A percentile compares a stretch with the other conserved stretches of the same genome.
Conservation (phyloP, 2,888 invertebrate genomes). For the Pollenia griseotomentosa region DNA sequence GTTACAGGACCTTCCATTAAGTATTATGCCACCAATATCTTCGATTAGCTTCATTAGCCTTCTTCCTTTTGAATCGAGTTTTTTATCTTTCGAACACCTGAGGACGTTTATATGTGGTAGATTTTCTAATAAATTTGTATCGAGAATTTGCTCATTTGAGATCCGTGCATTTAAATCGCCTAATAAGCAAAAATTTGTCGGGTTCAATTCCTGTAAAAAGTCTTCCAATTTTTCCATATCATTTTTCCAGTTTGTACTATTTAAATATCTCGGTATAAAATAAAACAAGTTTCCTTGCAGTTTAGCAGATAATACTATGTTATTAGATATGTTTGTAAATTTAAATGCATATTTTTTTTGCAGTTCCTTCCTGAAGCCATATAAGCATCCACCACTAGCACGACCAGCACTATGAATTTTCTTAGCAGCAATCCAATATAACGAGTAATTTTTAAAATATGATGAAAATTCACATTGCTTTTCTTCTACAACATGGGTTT, state of each 20-base stretch:
- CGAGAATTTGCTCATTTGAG: not conserved
- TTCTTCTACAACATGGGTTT: too few relatives aligned
- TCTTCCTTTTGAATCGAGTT: not conserved
- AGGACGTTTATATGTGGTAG: not conserved
- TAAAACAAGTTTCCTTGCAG: not conserved
- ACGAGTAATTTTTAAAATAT: too few relatives aligned
- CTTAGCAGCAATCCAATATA: too few relatives aligned
- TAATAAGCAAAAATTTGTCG: too few relatives aligned
- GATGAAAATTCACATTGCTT: too few relatives aligned
- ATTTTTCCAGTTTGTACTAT: not conserved
- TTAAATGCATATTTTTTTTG: too few relatives aligned
- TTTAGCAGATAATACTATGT: not conserved
- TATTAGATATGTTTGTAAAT: too few relatives aligned
- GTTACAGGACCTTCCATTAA: not conserved
- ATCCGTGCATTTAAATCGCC: not conserved
- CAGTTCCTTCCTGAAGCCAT: too few relatives aligned
- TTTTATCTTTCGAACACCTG: not conserved
- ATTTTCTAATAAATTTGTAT: not conserved
- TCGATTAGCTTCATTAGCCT: not conserved
- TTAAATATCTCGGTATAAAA: not conserved
- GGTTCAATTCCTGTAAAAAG: not conserved
- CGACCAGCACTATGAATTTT: too few relatives aligned
- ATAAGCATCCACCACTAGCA: too few relatives aligned
- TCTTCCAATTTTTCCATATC: not conserved
- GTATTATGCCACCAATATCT: not conserved